phyloP scores from a whole-genome alignment of 2,888 invertebrate genomes.

The Amblyjoppa fuscipennis region DNA sequence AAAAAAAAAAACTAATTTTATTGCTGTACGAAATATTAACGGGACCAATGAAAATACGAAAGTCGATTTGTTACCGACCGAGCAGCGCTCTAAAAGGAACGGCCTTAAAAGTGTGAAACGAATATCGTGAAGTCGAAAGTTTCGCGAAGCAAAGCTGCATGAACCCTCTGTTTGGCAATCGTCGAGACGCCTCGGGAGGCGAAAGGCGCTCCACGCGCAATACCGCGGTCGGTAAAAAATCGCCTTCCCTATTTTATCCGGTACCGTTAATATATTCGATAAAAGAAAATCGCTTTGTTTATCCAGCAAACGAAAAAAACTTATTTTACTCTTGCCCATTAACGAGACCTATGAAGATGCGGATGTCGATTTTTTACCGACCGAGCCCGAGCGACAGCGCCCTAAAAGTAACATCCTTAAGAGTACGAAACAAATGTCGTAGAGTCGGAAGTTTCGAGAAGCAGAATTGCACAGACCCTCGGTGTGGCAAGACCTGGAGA shows the following conservation, averaged over 20 bases:
- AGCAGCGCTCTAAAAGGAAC: no score
- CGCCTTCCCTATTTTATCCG: no score
- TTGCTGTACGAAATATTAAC: no score
- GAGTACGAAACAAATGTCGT: not conserved
- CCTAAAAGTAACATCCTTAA: not conserved
- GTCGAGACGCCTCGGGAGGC: not conserved
- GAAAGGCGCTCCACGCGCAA: no score
- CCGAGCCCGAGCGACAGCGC: no score
- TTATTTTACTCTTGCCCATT: no score
- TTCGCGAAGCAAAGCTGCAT: not conserved
- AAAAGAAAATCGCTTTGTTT: not conserved
- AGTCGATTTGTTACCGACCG: no score
- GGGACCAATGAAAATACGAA: no score
- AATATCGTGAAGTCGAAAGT: not conserved
- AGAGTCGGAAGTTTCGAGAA: not conserved
- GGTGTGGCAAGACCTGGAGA: conserved; percentile 7
- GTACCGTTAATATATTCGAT: no score
- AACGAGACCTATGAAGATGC: no score
- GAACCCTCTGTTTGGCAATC: not conserved
- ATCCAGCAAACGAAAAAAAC: not conserved
- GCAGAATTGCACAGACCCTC: not conserved
- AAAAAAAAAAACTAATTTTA: not conserved
- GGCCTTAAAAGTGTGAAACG: not conserved
- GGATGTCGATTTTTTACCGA: no score
- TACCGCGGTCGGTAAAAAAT: no score